Base-by-base conservation (phyloP, 2,888 invertebrate genomes). In the Petrolisthes cinctipes region DNA sequence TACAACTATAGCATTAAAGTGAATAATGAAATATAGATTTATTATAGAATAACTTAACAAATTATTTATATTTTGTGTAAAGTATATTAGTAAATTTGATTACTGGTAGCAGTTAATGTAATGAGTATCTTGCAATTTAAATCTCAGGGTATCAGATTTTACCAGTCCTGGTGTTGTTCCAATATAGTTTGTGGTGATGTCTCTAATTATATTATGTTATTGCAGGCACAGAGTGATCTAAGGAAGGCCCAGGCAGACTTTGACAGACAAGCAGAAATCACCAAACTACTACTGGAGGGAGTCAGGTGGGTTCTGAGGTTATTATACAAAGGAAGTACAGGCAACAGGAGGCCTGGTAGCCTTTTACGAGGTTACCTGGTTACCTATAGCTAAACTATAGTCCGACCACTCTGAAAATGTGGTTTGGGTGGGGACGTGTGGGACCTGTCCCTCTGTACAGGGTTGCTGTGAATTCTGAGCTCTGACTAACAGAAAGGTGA, bases 201-300 rank as follows among this genome's bases (percentile, higher is more conserved):
- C 7, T 20, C 17, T 73, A 9, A 20, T n/a, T 61, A 61, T 17
- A 61, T 17, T 73, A 20, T 71, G 6, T 71, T 89, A 84, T 92
- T 93, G 91, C 92, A 98, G 97, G 97, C 97, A 89, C 98, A 98
- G 93, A 94, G 96, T 91, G 98, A 98, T 93, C 93, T 98, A 91
- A 95, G 97, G 91, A 95, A 96, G 91, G 97, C 97, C 6, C 97
- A 98, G 93, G 95, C 96, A 5, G 98, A 98, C 92, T 98, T 97
- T 92, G 98, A 98, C 93, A 95, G 97, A 83, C 98, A 98, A 93
- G 95, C 96, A 17, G 98, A 98, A 93, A 93, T 94, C 57, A 94
- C 94, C 94, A 95, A 92, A 53, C 83, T 90, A 20, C 89, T 90
- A 4, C 88, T 90, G 11, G 90, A 90, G 57, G 90, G 90, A 37